These are phyloP conservation scores for Chelon auratus DNA, from an alignment of 2,797 vertebrate species.

Conservation along the genomic window DNA sequence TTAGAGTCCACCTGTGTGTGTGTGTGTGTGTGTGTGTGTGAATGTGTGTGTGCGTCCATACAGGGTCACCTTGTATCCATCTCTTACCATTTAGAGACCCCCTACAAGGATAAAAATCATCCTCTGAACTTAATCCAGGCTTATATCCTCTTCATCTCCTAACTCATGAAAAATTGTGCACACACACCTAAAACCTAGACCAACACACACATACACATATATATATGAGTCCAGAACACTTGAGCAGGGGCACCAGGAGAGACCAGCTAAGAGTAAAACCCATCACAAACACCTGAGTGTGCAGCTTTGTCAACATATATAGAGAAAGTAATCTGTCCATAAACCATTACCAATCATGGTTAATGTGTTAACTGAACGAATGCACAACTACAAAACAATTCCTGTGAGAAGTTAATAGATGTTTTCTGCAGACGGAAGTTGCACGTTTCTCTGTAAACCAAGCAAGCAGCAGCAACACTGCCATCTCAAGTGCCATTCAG, in stretches of 20 bases:
- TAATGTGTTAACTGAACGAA: conserved; percentile 1
- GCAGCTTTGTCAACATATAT: conserved; percentile 30
- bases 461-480: no score
- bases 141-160: conserved; percentile 80
- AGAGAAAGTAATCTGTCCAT: not conserved
- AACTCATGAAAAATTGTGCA: conserved; percentile 54
- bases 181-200: conserved; percentile 19
- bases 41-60: conserved; percentile 56
- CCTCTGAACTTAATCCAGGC: conserved; percentile 84
- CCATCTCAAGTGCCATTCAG: conserved; percentile 3
- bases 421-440: no score
- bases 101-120: conserved; percentile 84
- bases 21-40: conserved; percentile 34
- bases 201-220: conserved; percentile 14
- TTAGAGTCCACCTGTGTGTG: conserved; percentile 28
- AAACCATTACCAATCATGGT: not conserved
- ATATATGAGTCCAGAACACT: conserved; percentile 30
- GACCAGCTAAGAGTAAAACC: conserved; percentile 38
- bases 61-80: conserved; percentile 84
- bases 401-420: no score
- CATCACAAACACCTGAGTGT: conserved; percentile 56
- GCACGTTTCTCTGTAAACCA: no score
- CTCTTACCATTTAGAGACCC: conserved; percentile 82
- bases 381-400: not conserved
- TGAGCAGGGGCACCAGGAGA: conserved; percentile 27